phyloP scores from a whole-genome alignment of 1,140 invertebrate species.

The Meteorus sp. region DNA sequence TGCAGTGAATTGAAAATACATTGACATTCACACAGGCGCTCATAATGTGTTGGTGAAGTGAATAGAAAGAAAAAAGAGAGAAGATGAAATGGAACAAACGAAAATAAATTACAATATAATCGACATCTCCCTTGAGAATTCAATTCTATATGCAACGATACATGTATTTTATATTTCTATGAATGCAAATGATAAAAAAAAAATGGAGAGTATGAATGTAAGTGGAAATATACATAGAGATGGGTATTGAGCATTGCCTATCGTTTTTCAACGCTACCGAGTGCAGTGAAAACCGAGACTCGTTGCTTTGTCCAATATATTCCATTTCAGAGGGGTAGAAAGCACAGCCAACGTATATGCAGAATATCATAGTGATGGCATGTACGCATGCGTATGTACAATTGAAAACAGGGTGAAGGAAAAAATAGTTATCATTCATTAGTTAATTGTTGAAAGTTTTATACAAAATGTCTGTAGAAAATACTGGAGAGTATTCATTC shows the following conservation, averaged over 20 bases:
- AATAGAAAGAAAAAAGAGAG: no score
- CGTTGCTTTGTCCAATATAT: conserved; percentile 25
- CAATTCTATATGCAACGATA: neutral
- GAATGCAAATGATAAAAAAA: neutral
- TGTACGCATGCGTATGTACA: neutral
- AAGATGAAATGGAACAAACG: no score
- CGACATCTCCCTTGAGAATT: conserved; percentile 1
- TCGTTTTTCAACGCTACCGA: conserved; percentile 24
- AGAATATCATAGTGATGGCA: no score
- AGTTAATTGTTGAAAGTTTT: no score
- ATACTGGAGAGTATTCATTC: no score
- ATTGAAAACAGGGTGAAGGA: no score
- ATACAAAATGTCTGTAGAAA: no score
- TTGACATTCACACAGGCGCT: neutral
- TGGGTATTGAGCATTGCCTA: conserved; percentile 12
- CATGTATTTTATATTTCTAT: neutral
- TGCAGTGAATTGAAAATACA: no score
- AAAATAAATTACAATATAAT: conserved; percentile 12
- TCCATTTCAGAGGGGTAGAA: conserved; percentile 7
- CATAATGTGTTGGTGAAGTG: no score
- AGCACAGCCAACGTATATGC: no score
- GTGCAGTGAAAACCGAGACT: conserved; percentile 23
- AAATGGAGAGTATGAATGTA: no score
- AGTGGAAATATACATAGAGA: neutral
- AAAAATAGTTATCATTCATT: no score